Evolutionary conservation across 2,888 invertebrate species (phyloP).

Genomic region (Platycheirus rosarum): DNA sequence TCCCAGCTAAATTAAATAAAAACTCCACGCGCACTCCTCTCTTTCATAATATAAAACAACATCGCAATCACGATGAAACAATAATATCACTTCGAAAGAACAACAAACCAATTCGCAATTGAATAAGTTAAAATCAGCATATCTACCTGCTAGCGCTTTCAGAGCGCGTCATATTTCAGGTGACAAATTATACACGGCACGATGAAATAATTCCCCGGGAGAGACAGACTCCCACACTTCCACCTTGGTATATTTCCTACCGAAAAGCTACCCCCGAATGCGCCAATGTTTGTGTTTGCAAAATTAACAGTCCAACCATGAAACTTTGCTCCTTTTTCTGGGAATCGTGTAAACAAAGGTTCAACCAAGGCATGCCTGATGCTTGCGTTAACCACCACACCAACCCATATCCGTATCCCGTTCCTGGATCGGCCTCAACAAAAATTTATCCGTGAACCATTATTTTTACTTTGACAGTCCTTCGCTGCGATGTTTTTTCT

Average conservation of each 20-base stretch:
- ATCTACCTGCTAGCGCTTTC: slow-evolving; percentile 22
- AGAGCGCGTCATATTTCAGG: slow-evolving; percentile 32
- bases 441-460: slow-evolving; percentile 48
- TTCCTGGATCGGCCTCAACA: slow-evolving; percentile 5
- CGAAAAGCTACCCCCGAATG: neutral
- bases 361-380: slow-evolving; percentile 13
- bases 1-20: neutral
- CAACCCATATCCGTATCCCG: neutral
- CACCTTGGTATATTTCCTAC: too few relatives aligned
- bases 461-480: slow-evolving; percentile 66
- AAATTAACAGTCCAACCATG: slow-evolving; percentile 47
- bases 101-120: slow-evolving; percentile 42
- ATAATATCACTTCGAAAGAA: slow-evolving; percentile 31
- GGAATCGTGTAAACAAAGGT: slow-evolving; percentile 36
- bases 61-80: slow-evolving; percentile 18
- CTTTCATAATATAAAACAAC: neutral
- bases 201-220: slow-evolving; percentile 7
- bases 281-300: slow-evolving; percentile 53
- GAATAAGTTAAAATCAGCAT: slow-evolving; percentile 51
- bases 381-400: neutral
- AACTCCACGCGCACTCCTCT: neutral
- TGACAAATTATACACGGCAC: slow-evolving; percentile 32
- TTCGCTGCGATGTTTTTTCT: slow-evolving; percentile 1
- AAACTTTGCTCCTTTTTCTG: slow-evolving; percentile 29
- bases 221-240: neutral